phyloP scores from a whole-genome alignment of 2,888 invertebrate species.

The Acanthacorydalis orientalis region DNA sequence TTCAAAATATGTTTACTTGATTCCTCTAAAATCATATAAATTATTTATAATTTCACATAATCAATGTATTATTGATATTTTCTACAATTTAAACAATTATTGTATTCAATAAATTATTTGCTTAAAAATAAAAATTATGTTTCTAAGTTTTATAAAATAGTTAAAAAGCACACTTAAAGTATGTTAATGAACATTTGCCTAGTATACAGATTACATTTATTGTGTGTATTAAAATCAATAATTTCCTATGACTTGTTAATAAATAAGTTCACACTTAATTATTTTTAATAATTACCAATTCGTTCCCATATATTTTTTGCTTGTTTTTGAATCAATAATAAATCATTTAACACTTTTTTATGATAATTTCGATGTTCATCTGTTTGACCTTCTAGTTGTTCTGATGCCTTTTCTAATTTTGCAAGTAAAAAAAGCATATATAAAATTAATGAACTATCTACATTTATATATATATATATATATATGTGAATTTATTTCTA shows the following conservation, averaged over 20 bases:
- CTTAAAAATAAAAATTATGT: too few relatives aligned
- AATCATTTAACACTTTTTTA: conserved; percentile 32
- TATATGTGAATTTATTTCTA: not conserved
- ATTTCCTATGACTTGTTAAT: not conserved
- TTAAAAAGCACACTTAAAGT: too few relatives aligned
- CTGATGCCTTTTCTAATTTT: conserved; percentile 27
- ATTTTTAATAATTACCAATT: conserved; percentile 26
- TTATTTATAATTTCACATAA: too few relatives aligned
- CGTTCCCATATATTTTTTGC: conserved; percentile 34
- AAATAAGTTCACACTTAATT: not conserved
- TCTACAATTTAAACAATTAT: too few relatives aligned
- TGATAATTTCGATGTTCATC: conserved; percentile 32
- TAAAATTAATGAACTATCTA: not conserved
- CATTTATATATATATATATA: not conserved
- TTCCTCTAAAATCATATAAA: conserved; percentile 23
- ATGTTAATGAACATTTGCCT: too few relatives aligned
- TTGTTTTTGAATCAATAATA: conserved; percentile 33
- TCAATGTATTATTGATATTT: too few relatives aligned
- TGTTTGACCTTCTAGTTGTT: conserved; percentile 30
- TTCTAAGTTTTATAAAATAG: too few relatives aligned
- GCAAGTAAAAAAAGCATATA: not conserved
- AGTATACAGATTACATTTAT: too few relatives aligned
- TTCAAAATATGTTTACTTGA: conserved; percentile 25
- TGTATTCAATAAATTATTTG: not conserved
- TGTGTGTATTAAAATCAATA: too few relatives aligned